Evolutionary conservation across 2,113 vertebrate genomes (phyloP).

Genomic region (Dissostichus mawsoni): DNA sequence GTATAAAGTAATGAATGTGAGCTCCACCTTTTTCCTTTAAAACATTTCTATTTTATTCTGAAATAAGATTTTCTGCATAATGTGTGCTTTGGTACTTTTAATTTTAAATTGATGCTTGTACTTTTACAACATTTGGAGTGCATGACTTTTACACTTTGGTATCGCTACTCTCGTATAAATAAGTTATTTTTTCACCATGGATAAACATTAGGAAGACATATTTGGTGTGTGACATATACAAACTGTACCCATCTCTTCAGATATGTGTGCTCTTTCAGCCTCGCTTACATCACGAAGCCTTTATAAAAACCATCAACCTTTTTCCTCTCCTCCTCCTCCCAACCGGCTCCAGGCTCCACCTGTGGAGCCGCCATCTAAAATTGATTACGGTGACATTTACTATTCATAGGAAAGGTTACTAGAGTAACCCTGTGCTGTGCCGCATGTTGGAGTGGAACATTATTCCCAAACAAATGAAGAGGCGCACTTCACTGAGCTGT

Average conservation of each 20-base stretch:
- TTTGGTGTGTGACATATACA: background rate
- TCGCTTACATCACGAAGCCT: conserved; percentile 36
- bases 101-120: too few relatives aligned
- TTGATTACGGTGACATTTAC: conserved; percentile 80
- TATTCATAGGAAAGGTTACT: conserved; percentile 78
- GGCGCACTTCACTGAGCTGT: conserved; percentile 45
- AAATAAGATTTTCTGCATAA: too few relatives aligned
- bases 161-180: too few relatives aligned
- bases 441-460: conserved; percentile 66
- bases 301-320: conserved; percentile 32
- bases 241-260: background rate
- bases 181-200: too few relatives aligned
- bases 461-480: conserved; percentile 68
- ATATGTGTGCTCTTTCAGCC: background rate
- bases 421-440: conserved; percentile 63
- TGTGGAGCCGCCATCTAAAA: conserved; percentile 75
- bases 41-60: too few relatives aligned
- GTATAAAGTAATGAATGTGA: too few relatives aligned
- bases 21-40: too few relatives aligned
- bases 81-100: too few relatives aligned
- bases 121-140: too few relatives aligned
- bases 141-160: too few relatives aligned
- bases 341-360: conserved; percentile 54
- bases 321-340: conserved; percentile 9
- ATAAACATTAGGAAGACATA: too few relatives aligned